Evolutionary conservation across 2,797 vertebrate genomes (phyloP), one percentile per base, ranked within the genome.

Genomic region (Crocidura indochinensis): DNA sequence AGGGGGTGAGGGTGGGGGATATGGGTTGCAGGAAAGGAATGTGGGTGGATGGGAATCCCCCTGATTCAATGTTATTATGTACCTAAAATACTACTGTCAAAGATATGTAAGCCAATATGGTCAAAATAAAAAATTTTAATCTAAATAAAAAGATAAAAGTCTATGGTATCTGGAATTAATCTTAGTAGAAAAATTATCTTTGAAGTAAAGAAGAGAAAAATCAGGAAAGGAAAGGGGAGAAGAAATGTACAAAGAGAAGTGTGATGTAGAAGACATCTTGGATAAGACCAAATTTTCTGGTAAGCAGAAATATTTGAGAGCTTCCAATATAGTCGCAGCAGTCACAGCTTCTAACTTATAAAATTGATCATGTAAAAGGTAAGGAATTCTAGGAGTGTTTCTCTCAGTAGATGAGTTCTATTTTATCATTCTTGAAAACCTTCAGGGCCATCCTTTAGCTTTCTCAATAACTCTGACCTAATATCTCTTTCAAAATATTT

Each of bases 351-450:
- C 56, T 60, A 27, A 74, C 65, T 62, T 69, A 75, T 67, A 65
- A 31, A 11, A 31, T 65, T 91, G 60, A 92, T 53, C 38, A 81
- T 8, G 20, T 19, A n/a, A 51, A 47, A 65, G 14, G 22, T 60
- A 8, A 3, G 20, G 38, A 8, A 8, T 14, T 14, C 47, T 62
- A 47, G 10, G 4, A 53, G 26, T 19, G 29, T 65, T 49, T 71
- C 26, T 62, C 65, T 53, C 8, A 81, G 77, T 44, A 93, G 27
- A 38, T 10, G 74, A 60, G 31, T 56, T 86, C 71, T 65, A 2
- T 44, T 49, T 44, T 47, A 73, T 79, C 27, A 76, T 46, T 83
- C 86, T 67, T 84, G 44, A 84, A 92, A 92, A 27, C 10, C 64
- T 38, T 10, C 27, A 0, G 29, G 47, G 22, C 20, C 53, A 90